A percentile compares a stretch with the other conserved stretches of the same genome.
Evolutionary conservation across 53 echinoderm and acorn worm species (phyloP).

Genomic region (Temnopleurus reevesii): DNA sequence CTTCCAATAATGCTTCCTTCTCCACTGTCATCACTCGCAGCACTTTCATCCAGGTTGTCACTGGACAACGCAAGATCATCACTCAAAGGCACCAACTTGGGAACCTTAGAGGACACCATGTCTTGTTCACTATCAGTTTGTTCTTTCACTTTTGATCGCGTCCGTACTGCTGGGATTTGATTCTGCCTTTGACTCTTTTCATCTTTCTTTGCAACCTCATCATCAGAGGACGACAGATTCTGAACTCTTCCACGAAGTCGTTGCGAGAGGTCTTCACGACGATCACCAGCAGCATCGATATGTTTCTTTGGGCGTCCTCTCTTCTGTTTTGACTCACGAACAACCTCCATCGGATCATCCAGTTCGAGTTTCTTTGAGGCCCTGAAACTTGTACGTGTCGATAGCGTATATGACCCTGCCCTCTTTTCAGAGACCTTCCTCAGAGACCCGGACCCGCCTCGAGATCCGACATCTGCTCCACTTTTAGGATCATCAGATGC

Average conservation of each 20-base stretch:
- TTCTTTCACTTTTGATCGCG: slow-evolving; percentile 1
- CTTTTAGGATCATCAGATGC: neutral
- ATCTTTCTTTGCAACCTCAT: neutral
- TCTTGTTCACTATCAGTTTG: neutral
- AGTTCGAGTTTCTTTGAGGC: slow-evolving; percentile 25
- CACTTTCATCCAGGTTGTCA: slow-evolving; percentile 22
- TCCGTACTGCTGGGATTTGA: neutral
- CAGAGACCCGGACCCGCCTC: neutral
- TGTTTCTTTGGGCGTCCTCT: neutral
- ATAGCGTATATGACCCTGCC: neutral
- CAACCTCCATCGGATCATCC: neutral
- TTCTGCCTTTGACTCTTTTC: neutral
- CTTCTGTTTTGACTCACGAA: neutral
- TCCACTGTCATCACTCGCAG: slow-evolving; percentile 13
- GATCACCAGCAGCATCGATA: no score
- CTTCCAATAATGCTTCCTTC: neutral
- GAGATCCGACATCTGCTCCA: neutral
- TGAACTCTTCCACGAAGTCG: neutral
- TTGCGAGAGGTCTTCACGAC: neutral
- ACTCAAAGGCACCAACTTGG: neutral
- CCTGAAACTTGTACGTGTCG: neutral
- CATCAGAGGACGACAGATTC: slow-evolving; percentile 37
- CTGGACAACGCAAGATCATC: slow-evolving; percentile 25
- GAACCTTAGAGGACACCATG: neutral
- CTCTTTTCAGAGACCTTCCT: neutral